Conservation (phyloP, 2,797 vertebrate genomes). For the Peromyscus melanophrys region DNA sequence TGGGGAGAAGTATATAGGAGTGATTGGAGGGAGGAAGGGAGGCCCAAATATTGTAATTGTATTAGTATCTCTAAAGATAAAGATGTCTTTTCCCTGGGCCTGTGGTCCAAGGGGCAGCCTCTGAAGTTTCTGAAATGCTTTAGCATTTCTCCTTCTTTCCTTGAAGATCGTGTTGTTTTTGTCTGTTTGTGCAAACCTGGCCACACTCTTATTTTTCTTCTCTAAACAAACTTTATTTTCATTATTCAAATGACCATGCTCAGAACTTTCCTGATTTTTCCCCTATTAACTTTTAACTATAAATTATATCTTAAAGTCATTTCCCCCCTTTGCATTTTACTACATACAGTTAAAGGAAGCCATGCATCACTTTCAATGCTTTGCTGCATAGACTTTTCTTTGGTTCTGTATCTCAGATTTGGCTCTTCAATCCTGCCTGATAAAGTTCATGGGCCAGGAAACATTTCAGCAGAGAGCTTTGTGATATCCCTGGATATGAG, state of each 20-base stretch:
- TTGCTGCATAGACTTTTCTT: not conserved
- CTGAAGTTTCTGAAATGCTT: not conserved
- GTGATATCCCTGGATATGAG: not conserved
- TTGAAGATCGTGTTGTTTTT: not conserved
- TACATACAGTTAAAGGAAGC: not conserved
- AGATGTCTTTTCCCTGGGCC: not conserved
- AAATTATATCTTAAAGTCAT: not conserved
- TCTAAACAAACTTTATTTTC: not conserved
- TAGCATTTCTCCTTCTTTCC: not conserved
- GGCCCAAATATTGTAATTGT: not conserved
- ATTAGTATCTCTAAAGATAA: not conserved
- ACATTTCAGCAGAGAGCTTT: not conserved
- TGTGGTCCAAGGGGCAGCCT: not conserved
- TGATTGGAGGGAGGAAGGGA: not conserved
- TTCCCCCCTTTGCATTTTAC: not conserved
- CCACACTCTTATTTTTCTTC: not conserved
- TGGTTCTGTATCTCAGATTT: too few relatives aligned
- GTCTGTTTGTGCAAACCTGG: not conserved
- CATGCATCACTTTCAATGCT: not conserved
- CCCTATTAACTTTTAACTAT: not conserved
- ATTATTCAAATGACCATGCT: not conserved
- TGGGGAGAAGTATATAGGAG: not conserved
- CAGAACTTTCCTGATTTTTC: not conserved
- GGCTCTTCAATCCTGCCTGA: not conserved
- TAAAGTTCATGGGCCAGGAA: not conserved